These are phyloP conservation scores for Ptilorrhoa leucosticta DNA, from an alignment of 2,113 vertebrate species.

Conservation along the genomic window DNA sequence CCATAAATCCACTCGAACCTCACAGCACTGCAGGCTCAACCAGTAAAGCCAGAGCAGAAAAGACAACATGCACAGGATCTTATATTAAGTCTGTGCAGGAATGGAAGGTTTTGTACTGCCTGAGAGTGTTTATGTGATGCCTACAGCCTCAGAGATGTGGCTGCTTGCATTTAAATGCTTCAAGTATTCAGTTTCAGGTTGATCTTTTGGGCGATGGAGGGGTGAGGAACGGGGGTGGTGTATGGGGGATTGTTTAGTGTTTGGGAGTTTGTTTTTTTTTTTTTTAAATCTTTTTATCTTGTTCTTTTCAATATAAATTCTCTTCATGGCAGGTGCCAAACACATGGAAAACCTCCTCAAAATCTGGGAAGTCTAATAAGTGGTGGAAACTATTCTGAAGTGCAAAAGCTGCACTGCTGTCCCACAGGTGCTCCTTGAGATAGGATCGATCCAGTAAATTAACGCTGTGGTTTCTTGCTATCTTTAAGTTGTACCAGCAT, in stretches of 20 bases:
- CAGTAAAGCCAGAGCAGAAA: not conserved
- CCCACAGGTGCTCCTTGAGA: not conserved
- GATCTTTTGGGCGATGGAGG: not conserved
- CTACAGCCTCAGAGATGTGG: not conserved
- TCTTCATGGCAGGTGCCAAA: not conserved
- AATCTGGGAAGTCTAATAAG: not conserved
- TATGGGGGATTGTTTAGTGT: too few species aligned
- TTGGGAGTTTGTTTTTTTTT: not conserved
- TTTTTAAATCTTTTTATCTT: not conserved
- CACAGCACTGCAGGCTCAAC: not conserved
- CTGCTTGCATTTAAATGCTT: not conserved
- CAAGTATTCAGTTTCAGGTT: not conserved
- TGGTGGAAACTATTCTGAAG: not conserved
- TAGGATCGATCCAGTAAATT: not conserved
- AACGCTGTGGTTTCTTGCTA: not conserved
- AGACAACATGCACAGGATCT: not conserved
- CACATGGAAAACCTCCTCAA: not conserved
- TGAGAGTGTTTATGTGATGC: not conserved
- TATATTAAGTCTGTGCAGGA: not conserved
- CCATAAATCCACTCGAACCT: not conserved
- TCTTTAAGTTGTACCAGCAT: not conserved
- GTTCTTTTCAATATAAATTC: not conserved
- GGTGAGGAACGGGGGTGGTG: not conserved
- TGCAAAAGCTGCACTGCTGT: not conserved
- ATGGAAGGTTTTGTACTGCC: not conserved